Conservation (phyloP, 2,888 invertebrate genomes). For the Pteria penguin region DNA sequence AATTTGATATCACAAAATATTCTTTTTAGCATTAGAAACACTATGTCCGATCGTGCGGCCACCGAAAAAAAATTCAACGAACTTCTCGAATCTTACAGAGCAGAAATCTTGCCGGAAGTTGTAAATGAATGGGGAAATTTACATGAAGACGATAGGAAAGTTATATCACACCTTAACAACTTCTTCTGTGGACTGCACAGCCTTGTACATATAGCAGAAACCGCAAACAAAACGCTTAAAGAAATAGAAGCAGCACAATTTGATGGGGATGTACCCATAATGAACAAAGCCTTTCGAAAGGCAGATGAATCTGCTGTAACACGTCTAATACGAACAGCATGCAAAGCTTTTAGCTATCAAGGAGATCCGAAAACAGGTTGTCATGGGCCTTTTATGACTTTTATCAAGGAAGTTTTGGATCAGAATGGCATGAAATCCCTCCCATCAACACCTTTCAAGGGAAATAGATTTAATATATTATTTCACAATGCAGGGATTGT, state of each 20-base stretch:
- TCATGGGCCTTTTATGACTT: slow-evolving; percentile 36
- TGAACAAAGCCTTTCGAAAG: background rate
- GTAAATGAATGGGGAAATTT: slow-evolving; percentile 27
- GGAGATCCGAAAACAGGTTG: slow-evolving; percentile 42
- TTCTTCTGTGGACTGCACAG: slow-evolving; percentile 11
- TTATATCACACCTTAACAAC: slow-evolving; percentile 6
- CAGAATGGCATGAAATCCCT: slow-evolving; percentile 23
- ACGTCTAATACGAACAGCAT: slow-evolving; percentile 9
- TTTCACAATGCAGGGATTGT: slow-evolving; percentile 45
- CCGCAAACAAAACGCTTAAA: background rate
- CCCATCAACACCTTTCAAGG: slow-evolving; percentile 33
- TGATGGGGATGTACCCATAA: slow-evolving; percentile 22
- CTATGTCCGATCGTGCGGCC: slow-evolving; percentile 42
- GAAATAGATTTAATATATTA: slow-evolving; percentile 46
- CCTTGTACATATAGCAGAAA: slow-evolving; percentile 38
- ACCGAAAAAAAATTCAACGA: slow-evolving; percentile 35
- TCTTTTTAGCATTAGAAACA: slow-evolving; percentile 27
- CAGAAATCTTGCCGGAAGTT: slow-evolving; percentile 18
- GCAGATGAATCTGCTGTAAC: slow-evolving; percentile 8
- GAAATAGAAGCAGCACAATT: slow-evolving; percentile 20
- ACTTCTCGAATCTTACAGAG: slow-evolving; percentile 29
- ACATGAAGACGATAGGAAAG: slow-evolving; percentile 20
- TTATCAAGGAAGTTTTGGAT: slow-evolving; percentile 29
- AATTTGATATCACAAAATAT: slow-evolving; percentile 21
- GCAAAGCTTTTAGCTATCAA: slow-evolving; percentile 13